Percentiles rank a stretch among this genome's conserved stretches.
phyloP scores from a whole-genome alignment of 2,113 vertebrate genomes.

The Bostrychus sinensis region DNA sequence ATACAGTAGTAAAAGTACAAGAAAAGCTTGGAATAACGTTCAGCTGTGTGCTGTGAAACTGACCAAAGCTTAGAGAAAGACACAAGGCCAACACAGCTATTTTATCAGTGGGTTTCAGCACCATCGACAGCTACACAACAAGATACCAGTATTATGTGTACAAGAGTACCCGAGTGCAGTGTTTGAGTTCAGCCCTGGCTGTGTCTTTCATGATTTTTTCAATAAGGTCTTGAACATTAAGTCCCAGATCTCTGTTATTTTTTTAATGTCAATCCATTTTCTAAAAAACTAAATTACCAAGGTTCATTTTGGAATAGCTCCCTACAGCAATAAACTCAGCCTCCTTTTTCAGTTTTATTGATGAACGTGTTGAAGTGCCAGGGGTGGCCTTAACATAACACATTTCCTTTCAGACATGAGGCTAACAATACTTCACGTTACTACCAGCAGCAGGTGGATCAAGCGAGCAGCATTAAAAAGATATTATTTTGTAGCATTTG shows the following conservation, averaged over 20 bases:
- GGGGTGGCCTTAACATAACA: slow-evolving; percentile 17
- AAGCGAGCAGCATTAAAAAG: slow-evolving; percentile 8
- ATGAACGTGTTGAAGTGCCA: slow-evolving; percentile 26
- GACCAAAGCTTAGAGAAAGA: background rate
- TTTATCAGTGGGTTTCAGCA: slow-evolving; percentile 35
- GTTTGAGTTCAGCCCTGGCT: slow-evolving; percentile 26
- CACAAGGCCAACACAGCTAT: background rate
- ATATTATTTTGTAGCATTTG: background rate
- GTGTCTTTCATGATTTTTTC: slow-evolving; percentile 14
- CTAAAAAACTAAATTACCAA: slow-evolving; percentile 28
- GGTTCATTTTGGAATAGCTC: slow-evolving; percentile 23
- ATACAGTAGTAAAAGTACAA: background rate
- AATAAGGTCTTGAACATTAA: slow-evolving; percentile 15
- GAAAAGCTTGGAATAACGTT: slow-evolving; percentile 10
- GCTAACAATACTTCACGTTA: slow-evolving; percentile 31
- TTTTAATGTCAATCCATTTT: slow-evolving; percentile 45
- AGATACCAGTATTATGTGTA: slow-evolving; percentile 3
- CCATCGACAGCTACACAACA: slow-evolving; percentile 42
- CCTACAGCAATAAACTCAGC: slow-evolving; percentile 13
- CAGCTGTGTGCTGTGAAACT: slow-evolving; percentile 5
- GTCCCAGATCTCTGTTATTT: slow-evolving; percentile 21
- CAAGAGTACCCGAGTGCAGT: slow-evolving; percentile 14
- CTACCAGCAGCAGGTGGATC: slow-evolving; percentile 17
- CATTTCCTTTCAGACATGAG: slow-evolving; percentile 24
- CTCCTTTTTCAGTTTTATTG: slow-evolving; percentile 35